Base-by-base conservation (phyloP, 2,113 vertebrate genomes). In the Oxygymnocypris stewartii region DNA sequence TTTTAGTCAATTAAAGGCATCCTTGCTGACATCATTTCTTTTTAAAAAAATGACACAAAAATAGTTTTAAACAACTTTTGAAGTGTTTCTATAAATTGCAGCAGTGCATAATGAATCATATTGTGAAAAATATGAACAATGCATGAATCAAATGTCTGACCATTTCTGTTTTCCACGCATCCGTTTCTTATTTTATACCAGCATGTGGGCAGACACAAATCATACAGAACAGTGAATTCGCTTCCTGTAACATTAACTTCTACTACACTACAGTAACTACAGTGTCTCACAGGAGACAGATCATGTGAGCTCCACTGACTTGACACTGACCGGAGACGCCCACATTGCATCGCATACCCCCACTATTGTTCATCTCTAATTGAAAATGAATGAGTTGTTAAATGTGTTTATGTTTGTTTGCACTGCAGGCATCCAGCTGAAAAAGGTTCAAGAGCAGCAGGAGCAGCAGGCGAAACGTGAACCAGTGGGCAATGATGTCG, bases 361-460 rank as follows among this genome's bases (percentile, higher is more conserved):
- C 51, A n/a, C 57, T 61, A 23, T 77, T 67, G 40, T 42, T 13
- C 71, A 12, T 37, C 12, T 74, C 6, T 84, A 10, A 23, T 18
- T 37, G 11, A 76, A 37, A 59, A 63, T 28, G 2, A 79, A 54
- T 87, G 16, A 25, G 31, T 35, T 75, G 31, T 73, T 77, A 13
- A 51, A 13, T 4, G 57, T 23, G 20, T n/a, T n/a, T 23, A n/a
- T 61, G 18, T 79, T 44, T 76, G 42, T 75, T 78, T 80, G 37
- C 31, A 28, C 37, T 74, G 28, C 88, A 99, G 98, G 98, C 88
- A 99, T 99, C 77, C 98, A 99, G 93, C 89, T 99, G 92, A 99
- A 99, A 79, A 99, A 99, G 90, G 97, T 98, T n/a, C 98, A 99
- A 92, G 98, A 99, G 90, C 97, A 98, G 87, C 97, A 97, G 35